Evolutionary conservation across 2,113 vertebrate genomes (phyloP).

Genomic region (Eptesicus fuscus): DNA sequence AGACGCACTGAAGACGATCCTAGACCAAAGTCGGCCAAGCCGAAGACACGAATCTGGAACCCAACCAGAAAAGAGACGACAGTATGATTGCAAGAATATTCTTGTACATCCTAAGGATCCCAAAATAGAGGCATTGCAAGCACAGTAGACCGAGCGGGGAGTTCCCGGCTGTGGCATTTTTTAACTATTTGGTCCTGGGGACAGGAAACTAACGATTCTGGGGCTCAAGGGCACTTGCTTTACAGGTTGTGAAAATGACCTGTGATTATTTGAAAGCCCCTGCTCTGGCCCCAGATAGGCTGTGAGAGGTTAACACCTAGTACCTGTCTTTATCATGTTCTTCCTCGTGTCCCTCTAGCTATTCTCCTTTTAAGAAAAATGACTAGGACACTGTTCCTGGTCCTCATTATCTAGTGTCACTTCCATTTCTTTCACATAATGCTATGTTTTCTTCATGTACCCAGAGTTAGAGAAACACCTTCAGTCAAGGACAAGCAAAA

Average conservation of each 20-base stretch:
- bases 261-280: neutral
- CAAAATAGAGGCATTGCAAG: neutral
- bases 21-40: neutral
- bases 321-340: neutral
- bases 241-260: neutral
- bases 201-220: neutral
- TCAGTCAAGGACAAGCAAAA: neutral
- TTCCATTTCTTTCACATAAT: slow-evolving; percentile 1
- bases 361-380: neutral
- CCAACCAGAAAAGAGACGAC: neutral
- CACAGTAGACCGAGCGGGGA: neutral
- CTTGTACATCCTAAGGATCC: neutral
- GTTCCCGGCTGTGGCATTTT: neutral
- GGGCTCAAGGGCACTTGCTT: neutral
- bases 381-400: neutral
- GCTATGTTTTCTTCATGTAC: neutral
- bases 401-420: neutral
- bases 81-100: neutral
- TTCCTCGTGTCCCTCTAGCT: neutral
- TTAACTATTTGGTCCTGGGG: neutral
- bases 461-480: neutral
- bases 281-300: neutral
- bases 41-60: neutral
- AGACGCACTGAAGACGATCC: neutral
- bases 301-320: neutral